These are phyloP conservation scores for Bombus balteatus DNA, from an alignment of 1,140 invertebrate genomes.

Conservation along the genomic window DNA sequence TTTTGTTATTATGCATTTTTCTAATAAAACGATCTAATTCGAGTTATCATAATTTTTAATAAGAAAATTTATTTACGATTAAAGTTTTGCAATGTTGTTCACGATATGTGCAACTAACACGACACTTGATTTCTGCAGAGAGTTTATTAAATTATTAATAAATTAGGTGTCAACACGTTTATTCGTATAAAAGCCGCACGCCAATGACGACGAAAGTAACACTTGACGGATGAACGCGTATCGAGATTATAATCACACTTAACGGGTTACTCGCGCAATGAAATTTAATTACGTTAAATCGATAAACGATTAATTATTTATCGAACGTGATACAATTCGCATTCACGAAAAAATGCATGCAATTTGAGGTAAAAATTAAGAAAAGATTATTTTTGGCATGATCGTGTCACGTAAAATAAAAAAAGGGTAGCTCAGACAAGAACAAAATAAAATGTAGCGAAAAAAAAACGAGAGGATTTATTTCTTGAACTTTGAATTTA, in stretches of 20 bases:
- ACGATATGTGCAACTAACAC: not conserved
- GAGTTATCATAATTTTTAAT: too few relatives aligned
- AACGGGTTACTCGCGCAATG: not conserved
- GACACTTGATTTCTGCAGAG: not conserved
- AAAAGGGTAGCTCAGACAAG: too few relatives aligned
- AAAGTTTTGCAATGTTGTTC: not conserved
- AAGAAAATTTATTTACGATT: not conserved
- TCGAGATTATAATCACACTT: not conserved
- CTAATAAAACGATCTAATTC: too few relatives aligned
- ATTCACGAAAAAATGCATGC: not conserved
- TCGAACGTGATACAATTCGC: not conserved
- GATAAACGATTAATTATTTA: not conserved
- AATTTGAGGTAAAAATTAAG: too few relatives aligned
- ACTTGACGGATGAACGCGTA: not conserved
- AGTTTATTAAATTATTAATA: not conserved
- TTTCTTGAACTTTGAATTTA: too few relatives aligned
- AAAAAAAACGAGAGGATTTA: too few relatives aligned
- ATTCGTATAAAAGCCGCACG: too few relatives aligned
- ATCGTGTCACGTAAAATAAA: not conserved
- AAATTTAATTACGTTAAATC: constrained; percentile 10
- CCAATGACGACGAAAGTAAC: not conserved
- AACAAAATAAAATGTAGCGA: too few relatives aligned
- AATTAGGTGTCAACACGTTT: not conserved
- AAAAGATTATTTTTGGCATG: not conserved
- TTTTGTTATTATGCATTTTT: too few relatives aligned